Base-by-base conservation (phyloP, 1,140 invertebrate species). In the Ctenoplectra terminalis region DNA sequence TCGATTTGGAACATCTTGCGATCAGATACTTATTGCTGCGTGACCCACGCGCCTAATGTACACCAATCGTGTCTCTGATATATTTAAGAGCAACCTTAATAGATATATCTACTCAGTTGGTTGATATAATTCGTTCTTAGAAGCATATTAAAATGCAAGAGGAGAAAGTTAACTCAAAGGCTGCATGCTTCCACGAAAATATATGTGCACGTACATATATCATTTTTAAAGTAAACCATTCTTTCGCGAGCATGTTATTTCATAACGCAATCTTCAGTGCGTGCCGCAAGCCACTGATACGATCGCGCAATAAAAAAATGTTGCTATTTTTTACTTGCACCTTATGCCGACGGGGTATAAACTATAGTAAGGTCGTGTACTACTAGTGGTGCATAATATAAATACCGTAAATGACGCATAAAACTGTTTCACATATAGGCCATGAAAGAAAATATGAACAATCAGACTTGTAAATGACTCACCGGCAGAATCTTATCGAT, bases 231-330 rank as follows among this genome's bases (percentile, higher is more conserved):
- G 15, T 37, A 52, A 61, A 50, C n/a, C 40, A 37, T 70, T 34
- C n/a, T 26, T 46, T 69, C 23, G 52, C 34, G 56, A 56, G 13
- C 26, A 34, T 63, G 29, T 52, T 64, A 15, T 72, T 64, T 64
- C 20, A 46, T 54, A 54, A 81, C 23, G 43, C 48, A 11, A 70
- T 84, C 29, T 56, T 61, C 40, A 46, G 58, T 67, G 81, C 73
- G 66, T 71, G 71, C 54, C 63, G 43, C 43, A 15, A 64, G 4
- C 15, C 11, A 11, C 13, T 23, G 67, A 81, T 84, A 85, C 52
- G 13, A 86, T 85, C 77, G 34, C 29, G 71, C 50, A 40, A 66
- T 56, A 37, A 77, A 82, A n/a, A 85, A 85, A 73, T 6, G 63
- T 85, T n/a, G 29, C 48, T 60, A 58, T 72, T 60, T 81, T 82